These are phyloP conservation scores for Stomatorhinus ivindoensis DNA, from an alignment of 2,113 vertebrate species.

Conservation along the genomic window DNA sequence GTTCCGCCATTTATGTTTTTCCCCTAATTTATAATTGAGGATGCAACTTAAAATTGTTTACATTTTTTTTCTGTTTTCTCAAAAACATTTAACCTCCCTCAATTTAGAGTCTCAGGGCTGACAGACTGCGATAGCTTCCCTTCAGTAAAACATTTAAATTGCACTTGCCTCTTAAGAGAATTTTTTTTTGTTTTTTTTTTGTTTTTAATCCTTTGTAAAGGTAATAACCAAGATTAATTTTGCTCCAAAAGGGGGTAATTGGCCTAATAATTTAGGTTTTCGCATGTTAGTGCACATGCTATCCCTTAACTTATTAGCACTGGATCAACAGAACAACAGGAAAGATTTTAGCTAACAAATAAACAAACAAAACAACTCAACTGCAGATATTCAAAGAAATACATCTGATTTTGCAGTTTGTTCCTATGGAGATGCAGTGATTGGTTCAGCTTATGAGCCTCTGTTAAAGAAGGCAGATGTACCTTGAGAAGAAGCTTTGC, in stretches of 20 bases:
- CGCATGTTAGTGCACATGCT: slow-evolving; percentile 50
- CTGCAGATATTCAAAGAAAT: slow-evolving; percentile 49
- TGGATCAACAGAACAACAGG: slow-evolving; percentile 53
- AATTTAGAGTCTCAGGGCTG: slow-evolving; percentile 99
- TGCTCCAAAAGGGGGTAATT: slow-evolving; percentile 53
- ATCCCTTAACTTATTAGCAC: slow-evolving; percentile 53
- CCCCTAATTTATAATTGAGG: slow-evolving; percentile 69
- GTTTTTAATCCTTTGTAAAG: slow-evolving; percentile 57
- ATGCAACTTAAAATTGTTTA: slow-evolving; percentile 67
- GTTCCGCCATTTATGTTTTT: slow-evolving; percentile 63
- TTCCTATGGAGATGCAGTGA: slow-evolving; percentile 63
- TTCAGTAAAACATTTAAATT: slow-evolving; percentile 89
- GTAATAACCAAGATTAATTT: slow-evolving; percentile 47
- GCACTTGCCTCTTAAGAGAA: slow-evolving; percentile 95
- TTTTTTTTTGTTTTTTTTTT: slow-evolving; percentile 37
- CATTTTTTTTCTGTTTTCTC: slow-evolving; percentile 64
- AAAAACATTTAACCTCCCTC: slow-evolving; percentile 72
- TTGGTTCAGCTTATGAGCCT: slow-evolving; percentile 45
- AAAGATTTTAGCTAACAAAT: slow-evolving; percentile 42
- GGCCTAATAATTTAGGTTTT: slow-evolving; percentile 50
- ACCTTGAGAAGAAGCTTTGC: slow-evolving; percentile 37
- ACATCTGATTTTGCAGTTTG: slow-evolving; percentile 39
- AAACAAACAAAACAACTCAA: slow-evolving; percentile 22
- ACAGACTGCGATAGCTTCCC: slow-evolving; percentile 97
- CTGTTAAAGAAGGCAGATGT: slow-evolving; percentile 42